Evolutionary conservation across 1,140 invertebrate genomes (phyloP).

Genomic region (Trichoplusia ni): DNA sequence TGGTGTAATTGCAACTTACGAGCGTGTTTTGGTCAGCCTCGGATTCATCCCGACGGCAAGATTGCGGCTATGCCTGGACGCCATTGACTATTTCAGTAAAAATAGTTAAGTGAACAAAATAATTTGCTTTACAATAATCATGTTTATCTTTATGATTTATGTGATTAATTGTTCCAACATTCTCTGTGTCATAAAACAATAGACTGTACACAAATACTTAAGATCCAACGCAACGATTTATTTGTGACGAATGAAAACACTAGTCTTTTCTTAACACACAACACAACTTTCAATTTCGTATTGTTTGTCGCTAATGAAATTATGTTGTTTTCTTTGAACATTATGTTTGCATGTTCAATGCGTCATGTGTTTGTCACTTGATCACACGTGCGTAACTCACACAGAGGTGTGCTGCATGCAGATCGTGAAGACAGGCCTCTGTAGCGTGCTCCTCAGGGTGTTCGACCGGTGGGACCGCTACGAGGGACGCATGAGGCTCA

Average conservation of each 20-base stretch:
- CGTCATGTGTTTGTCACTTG: constrained; percentile 43
- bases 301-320: constrained; percentile 12
- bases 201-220: not conserved
- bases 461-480: constrained; percentile 86
- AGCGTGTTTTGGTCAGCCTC: constrained; percentile 84
- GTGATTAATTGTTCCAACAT: constrained; percentile 3
- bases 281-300: constrained; percentile 8
- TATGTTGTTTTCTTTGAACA: constrained; percentile 16
- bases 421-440: constrained; percentile 84
- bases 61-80: constrained; percentile 84
- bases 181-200: not conserved
- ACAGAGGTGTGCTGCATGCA: constrained; percentile 84
- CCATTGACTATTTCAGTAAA: constrained; percentile 85
- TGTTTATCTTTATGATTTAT: not conserved
- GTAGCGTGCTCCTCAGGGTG: constrained; percentile 82
- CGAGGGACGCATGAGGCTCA: constrained; percentile 84
- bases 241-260: constrained; percentile 11
- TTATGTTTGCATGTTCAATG: constrained; percentile 45
- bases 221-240: constrained; percentile 6
- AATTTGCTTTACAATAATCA: not conserved
- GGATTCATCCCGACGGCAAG: constrained; percentile 85
- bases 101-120: constrained; percentile 76
- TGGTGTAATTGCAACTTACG: constrained; percentile 84
- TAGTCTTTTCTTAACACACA: constrained; percentile 2
- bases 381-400: constrained; percentile 67